phyloP scores from a whole-genome alignment of 2,113 vertebrate species.

The Pseudorhombus dupliciocellatus region DNA sequence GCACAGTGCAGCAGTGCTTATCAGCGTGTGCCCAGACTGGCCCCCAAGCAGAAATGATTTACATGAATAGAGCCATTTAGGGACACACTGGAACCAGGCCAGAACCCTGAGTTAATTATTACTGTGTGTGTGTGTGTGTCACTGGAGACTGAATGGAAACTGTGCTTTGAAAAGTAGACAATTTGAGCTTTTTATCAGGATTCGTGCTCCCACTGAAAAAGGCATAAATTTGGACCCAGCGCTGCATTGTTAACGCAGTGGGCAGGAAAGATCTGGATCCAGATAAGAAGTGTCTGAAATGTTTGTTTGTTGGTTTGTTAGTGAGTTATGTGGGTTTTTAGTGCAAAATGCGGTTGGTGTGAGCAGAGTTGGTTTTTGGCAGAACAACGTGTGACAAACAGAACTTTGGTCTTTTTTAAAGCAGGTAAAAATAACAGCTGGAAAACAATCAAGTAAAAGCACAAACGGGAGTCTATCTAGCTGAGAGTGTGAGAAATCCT shows the following conservation, averaged over 20 bases:
- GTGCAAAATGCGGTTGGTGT: constrained; percentile 4
- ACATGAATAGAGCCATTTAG: constrained; percentile 73
- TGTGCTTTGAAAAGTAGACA: constrained; percentile 37
- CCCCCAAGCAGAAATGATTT: constrained; percentile 69
- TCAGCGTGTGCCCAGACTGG: constrained; percentile 72
- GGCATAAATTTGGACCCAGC: constrained; percentile 29
- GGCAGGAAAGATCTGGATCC: constrained; percentile 9
- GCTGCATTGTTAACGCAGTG: constrained; percentile 52
- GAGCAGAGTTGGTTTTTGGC: constrained; percentile 24
- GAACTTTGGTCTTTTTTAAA: constrained; percentile 16
- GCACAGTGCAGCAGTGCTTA: constrained; percentile 54
- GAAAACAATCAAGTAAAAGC: neutral
- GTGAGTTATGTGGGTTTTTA: neutral
- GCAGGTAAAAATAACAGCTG: constrained; percentile 16
- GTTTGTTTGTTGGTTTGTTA: constrained; percentile 22
- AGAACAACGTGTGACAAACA: constrained; percentile 15
- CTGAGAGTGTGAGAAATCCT: no score
- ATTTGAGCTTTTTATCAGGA: constrained; percentile 42
- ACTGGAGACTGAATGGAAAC: constrained; percentile 40
- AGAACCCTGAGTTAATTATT: constrained; percentile 74
- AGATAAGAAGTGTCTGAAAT: constrained; percentile 31
- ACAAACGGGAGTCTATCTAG: no score
- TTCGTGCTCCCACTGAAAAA: constrained; percentile 42
- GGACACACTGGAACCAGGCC: constrained; percentile 63
- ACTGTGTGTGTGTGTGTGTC: constrained; percentile 19